phyloP scores from a whole-genome alignment of 2,113 vertebrate species.

The Hassar affinis region DNA sequence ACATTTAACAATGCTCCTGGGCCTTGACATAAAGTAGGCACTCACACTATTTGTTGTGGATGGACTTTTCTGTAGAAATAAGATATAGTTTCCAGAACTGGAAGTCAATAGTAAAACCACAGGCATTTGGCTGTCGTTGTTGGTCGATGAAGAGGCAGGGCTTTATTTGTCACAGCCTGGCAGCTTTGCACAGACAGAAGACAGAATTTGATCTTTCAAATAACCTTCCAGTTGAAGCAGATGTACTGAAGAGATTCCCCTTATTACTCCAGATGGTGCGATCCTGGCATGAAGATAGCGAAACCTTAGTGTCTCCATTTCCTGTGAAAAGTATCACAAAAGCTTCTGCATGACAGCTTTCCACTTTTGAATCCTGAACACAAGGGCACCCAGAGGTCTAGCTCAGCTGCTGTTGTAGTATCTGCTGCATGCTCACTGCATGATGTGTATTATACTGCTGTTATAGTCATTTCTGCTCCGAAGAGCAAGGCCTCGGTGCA shows the following conservation, averaged over 20 bases:
- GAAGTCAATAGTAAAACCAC: slow-evolving; percentile 16
- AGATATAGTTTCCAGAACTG: neutral
- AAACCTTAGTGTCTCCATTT: slow-evolving; percentile 26
- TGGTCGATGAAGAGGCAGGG: neutral
- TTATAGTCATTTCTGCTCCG: slow-evolving; percentile 24
- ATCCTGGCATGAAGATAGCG: slow-evolving; percentile 18
- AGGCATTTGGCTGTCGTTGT: neutral
- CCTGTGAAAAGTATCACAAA: slow-evolving; percentile 26
- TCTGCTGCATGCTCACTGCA: neutral
- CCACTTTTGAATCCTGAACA: neutral
- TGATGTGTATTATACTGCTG: slow-evolving; percentile 40
- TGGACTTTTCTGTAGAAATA: neutral
- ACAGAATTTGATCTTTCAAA: slow-evolving; percentile 32
- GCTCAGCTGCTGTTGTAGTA: neutral
- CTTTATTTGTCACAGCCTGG: slow-evolving; percentile 14
- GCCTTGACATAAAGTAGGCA: neutral
- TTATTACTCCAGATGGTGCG: slow-evolving; percentile 43
- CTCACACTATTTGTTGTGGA: neutral
- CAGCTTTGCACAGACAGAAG: neutral
- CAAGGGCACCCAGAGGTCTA: slow-evolving; percentile 27
- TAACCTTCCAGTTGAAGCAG: slow-evolving; percentile 38
- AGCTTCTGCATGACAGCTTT: slow-evolving; percentile 35
- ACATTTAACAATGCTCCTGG: neutral
- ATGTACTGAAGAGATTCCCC: slow-evolving; percentile 34
- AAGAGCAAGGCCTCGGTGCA: slow-evolving; percentile 24